Conservation (phyloP, 2,797 vertebrate genomes). For the Melanotaenia boesemani region DNA sequence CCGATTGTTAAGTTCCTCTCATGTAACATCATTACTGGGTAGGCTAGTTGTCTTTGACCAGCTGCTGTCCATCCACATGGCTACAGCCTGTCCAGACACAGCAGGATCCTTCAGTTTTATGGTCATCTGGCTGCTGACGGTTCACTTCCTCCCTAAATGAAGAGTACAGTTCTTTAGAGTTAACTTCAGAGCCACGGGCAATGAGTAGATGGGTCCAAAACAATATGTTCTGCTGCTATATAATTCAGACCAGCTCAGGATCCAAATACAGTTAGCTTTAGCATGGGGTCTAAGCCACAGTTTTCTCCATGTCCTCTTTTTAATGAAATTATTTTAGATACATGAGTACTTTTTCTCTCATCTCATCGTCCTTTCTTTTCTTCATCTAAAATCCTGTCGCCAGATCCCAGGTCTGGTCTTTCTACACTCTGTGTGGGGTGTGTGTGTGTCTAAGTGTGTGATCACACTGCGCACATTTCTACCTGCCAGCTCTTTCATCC, state of each 20-base stretch:
- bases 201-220: conserved; percentile 25
- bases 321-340: conserved; percentile 40
- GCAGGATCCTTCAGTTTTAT: conserved; percentile 65
- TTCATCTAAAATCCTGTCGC: conserved; percentile 5
- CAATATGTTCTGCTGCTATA: conserved; percentile 17
- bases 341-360: conserved; percentile 44
- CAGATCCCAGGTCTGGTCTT: conserved; percentile 30
- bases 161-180: conserved; percentile 30
- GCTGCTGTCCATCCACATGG: conserved; percentile 39
- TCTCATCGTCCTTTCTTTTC: conserved; percentile 34
- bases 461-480: conserved; percentile 43
- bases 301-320: conserved; percentile 31
- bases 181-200: conserved; percentile 41
- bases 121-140: conserved; percentile 61
- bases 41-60: conserved; percentile 60
- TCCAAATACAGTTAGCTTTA: conserved; percentile 53
- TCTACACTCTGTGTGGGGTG: conserved; percentile 14
- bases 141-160: conserved; percentile 69
- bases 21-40: conserved; percentile 38
- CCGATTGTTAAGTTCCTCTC: background rate
- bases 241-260: conserved; percentile 21
- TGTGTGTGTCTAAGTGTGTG: conserved; percentile 36
- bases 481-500: conserved; percentile 50
- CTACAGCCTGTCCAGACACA: conserved; percentile 50
- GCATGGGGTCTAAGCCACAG: conserved; percentile 39